These are phyloP conservation scores for Drosophila triauraria DNA, from an alignment of 1,140 invertebrate species.

Conservation along the genomic window DNA sequence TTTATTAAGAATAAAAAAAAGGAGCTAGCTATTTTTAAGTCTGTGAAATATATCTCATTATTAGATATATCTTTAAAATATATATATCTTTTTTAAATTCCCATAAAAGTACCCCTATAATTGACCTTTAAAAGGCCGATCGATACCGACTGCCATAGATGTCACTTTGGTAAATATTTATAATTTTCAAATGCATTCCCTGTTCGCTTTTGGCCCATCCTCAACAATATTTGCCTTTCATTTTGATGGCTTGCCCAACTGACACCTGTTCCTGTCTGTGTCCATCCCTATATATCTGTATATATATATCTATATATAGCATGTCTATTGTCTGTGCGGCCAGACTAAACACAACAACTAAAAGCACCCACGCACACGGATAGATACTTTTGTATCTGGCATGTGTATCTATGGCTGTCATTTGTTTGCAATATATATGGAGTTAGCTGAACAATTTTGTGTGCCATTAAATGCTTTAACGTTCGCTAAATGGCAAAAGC, in stretches of 20 bases:
- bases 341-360: slow-evolving; percentile 76
- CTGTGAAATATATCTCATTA: not conserved
- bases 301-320: slow-evolving; percentile 29
- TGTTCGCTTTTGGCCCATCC: slow-evolving; percentile 8
- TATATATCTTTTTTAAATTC: not conserved
- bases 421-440: slow-evolving; percentile 43
- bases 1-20: slow-evolving; percentile 26
- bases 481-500: slow-evolving; percentile 44
- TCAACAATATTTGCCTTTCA: slow-evolving; percentile 47
- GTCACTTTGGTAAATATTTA: slow-evolving; percentile 32
- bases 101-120: not conserved
- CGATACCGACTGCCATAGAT: slow-evolving; percentile 4
- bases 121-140: not conserved
- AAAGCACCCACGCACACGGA: slow-evolving; percentile 55
- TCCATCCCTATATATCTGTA: not conserved
- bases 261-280: slow-evolving; percentile 57
- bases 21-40: not conserved
- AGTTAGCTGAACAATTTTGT: slow-evolving; percentile 41
- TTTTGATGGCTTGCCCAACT: slow-evolving; percentile 42
- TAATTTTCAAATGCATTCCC: slow-evolving; percentile 34
- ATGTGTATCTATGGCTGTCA: slow-evolving; percentile 50
- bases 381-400: slow-evolving; percentile 48
- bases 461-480: slow-evolving; percentile 52
- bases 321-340: slow-evolving; percentile 54
- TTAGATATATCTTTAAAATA: too few relatives aligned